Conservation (phyloP, 2,113 vertebrate genomes). For the Callocephalon fimbriatum region DNA sequence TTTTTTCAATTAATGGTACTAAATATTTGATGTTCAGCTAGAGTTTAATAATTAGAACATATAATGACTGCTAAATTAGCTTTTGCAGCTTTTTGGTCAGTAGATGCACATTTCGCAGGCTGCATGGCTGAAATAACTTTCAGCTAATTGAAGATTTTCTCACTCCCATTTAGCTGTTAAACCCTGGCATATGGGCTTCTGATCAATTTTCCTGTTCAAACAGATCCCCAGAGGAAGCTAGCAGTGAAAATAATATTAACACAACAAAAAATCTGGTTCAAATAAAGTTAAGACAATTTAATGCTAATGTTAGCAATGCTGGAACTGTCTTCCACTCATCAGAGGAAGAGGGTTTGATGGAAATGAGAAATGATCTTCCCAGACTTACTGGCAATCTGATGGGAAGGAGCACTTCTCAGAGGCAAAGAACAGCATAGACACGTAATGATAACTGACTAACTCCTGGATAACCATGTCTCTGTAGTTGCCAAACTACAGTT, state of each 20-base stretch:
- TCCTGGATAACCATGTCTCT: background rate
- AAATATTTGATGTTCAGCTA: background rate
- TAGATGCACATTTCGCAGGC: background rate
- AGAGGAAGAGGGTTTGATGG: background rate
- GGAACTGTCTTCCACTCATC: background rate
- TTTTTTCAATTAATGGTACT: background rate
- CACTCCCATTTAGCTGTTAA: constrained; percentile 38
- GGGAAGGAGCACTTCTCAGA: background rate
- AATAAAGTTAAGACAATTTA: background rate
- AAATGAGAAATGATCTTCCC: background rate
- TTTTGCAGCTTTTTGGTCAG: background rate
- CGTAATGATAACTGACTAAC: background rate
- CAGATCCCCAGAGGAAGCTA: background rate
- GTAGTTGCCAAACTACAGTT: background rate
- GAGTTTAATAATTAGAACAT: background rate
- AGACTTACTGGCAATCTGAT: background rate
- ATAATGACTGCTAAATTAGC: background rate
- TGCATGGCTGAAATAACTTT: constrained; percentile 10
- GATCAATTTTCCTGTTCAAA: background rate
- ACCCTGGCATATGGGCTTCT: constrained; percentile 13
- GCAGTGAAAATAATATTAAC: background rate
- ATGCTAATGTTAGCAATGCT: background rate
- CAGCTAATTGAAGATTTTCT: constrained; percentile 64
- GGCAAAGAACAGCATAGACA: background rate
- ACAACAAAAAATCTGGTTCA: background rate